Percentiles rank a stretch among this genome's conserved stretches.
These are phyloP conservation scores for Sebastes melanostomus DNA, from an alignment of 2,797 vertebrate species.

Conservation along the genomic window DNA sequence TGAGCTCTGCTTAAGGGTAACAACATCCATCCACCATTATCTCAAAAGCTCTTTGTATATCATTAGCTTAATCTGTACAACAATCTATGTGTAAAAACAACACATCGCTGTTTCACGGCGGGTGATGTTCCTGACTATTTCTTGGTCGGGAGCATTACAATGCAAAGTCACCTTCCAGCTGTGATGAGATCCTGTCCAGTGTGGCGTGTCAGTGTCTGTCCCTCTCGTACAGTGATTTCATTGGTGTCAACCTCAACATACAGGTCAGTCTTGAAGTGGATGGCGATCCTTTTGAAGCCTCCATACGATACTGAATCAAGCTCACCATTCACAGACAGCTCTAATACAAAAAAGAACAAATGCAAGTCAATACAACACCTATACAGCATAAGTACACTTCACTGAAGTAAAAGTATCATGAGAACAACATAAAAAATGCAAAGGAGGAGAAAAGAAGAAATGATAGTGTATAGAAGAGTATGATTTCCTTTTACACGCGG, in stretches of 20 bases:
- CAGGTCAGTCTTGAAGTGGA: slow-evolving; percentile 43
- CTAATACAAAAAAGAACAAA: slow-evolving; percentile 47
- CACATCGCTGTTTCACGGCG: too few relatives aligned
- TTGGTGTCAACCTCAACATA: slow-evolving; percentile 40
- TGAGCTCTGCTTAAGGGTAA: not conserved
- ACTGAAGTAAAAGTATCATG: not conserved
- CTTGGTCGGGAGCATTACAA: not conserved
- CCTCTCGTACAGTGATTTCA: slow-evolving; percentile 31
- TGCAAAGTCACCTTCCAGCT: slow-evolving; percentile 58
- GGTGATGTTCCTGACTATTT: too few relatives aligned
- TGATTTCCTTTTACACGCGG: too few relatives aligned
- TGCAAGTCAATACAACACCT: not conserved
- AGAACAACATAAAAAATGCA: not conserved
- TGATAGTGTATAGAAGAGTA: too few relatives aligned
- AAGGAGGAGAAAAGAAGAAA: too few relatives aligned
- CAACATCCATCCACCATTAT: not conserved
- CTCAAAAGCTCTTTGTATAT: not conserved
- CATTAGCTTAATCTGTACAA: not conserved
- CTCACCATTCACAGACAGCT: slow-evolving; percentile 70
- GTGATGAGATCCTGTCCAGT: not conserved
- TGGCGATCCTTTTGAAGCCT: slow-evolving; percentile 68
- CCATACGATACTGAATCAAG: slow-evolving; percentile 10
- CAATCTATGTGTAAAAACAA: too few relatives aligned
- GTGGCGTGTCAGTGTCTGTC: not conserved
- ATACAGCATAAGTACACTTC: not conserved